Evolutionary conservation across 2,888 invertebrate species (phyloP).

Genomic region (Protonemura montana): DNA sequence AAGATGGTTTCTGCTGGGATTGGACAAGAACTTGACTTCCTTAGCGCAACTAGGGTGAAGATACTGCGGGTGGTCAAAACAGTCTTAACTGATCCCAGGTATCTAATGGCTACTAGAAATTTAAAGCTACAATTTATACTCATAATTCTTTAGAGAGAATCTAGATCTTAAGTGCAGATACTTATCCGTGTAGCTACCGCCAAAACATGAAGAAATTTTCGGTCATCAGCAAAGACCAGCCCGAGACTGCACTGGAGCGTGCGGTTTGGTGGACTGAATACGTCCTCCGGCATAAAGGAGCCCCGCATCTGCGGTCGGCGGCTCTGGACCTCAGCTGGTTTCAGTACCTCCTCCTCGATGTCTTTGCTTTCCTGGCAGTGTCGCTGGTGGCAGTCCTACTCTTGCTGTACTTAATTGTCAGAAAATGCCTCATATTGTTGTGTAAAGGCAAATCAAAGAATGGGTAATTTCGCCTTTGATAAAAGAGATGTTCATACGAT

Average conservation of each 20-base stretch:
- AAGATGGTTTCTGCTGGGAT: conserved; percentile 47
- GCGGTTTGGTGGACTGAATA: conserved; percentile 57
- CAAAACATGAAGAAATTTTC: neutral
- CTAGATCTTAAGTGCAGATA: no score
- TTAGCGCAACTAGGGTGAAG: conserved; percentile 35
- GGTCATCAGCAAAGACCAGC: conserved; percentile 51
- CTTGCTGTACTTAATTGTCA: neutral
- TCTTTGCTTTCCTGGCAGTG: neutral
- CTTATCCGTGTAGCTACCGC: neutral
- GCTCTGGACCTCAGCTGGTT: conserved; percentile 46
- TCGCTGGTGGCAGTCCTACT: neutral
- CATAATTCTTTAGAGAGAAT: no score
- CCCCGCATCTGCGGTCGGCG: conserved; percentile 50
- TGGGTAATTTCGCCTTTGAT: no score
- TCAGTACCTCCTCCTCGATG: conserved; percentile 15
- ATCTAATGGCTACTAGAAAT: neutral
- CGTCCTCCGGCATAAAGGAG: conserved; percentile 55
- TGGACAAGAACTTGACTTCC: conserved; percentile 46
- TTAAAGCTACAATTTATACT: no score
- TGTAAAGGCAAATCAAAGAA: no score
- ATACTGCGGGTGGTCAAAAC: neutral
- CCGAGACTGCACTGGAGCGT: conserved; percentile 53
- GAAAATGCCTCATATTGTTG: neutral
- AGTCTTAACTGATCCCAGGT: conserved; percentile 42
- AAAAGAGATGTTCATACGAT: no score